A percentile compares a stretch with the other conserved stretches of the same genome.
Conservation (phyloP, 2,797 vertebrate genomes). For the Sebastes flavidus region DNA sequence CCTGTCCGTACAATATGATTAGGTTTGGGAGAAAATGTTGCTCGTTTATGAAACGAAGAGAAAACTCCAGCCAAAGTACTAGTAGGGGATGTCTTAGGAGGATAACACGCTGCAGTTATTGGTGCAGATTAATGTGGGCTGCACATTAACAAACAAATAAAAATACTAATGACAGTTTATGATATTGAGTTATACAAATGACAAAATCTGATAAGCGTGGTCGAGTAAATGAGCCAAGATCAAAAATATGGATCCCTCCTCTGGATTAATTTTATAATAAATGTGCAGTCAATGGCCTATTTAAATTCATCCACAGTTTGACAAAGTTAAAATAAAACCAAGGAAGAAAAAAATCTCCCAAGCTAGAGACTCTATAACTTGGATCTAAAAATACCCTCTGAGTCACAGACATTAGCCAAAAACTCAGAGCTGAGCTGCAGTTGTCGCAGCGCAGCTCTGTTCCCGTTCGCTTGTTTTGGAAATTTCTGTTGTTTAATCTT, state of each 20-base stretch:
- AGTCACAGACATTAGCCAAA: constrained; percentile 68
- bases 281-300: background rate
- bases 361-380: constrained; percentile 56
- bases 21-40: constrained; percentile 51
- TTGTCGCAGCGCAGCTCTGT: constrained; percentile 21
- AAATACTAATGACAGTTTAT: constrained; percentile 2
- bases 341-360: constrained; percentile 33
- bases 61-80: constrained; percentile 13
- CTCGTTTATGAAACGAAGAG: constrained; percentile 28
- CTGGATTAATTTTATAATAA: background rate
- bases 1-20: constrained; percentile 56
- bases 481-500: constrained; percentile 47
- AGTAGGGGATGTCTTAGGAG: background rate
- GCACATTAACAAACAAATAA: constrained; percentile 3
- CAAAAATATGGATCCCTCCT: background rate
- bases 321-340: constrained; percentile 34
- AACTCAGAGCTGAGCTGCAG: constrained; percentile 37
- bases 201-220: constrained; percentile 5
- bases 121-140: background rate
- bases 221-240: background rate
- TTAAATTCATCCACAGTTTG: constrained; percentile 21
- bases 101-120: constrained; percentile 15
- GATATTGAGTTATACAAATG: background rate
- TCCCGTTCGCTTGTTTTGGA: constrained; percentile 30
- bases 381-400: constrained; percentile 74